Conservation (phyloP, 2,888 invertebrate species). For the Syrphus vitripennis region DNA sequence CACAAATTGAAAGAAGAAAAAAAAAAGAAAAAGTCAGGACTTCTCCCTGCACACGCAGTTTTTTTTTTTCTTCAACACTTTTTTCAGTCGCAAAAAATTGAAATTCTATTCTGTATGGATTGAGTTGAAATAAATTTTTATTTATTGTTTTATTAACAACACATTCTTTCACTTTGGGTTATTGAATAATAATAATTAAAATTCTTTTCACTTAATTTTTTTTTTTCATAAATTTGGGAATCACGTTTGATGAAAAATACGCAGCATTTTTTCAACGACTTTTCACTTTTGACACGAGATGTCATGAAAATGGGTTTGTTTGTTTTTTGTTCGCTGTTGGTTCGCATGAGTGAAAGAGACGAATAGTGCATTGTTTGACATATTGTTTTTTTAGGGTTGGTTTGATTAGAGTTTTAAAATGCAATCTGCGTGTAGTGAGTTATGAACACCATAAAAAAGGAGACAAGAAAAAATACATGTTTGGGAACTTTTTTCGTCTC, state of each 20-base stretch:
- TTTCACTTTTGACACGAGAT: conserved; percentile 73
- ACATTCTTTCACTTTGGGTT: conserved; percentile 20
- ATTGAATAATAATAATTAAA: conserved; percentile 25
- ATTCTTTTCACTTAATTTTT: conserved; percentile 53
- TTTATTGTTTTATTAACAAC: background rate
- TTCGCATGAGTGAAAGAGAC: conserved; percentile 9
- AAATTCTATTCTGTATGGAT: background rate
- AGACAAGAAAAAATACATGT: no score
- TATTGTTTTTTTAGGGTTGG: background rate
- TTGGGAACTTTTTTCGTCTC: no score
- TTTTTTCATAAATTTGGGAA: conserved; percentile 62
- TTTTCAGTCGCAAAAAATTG: conserved; percentile 14
- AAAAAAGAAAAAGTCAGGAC: conserved; percentile 6
- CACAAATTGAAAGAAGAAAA: background rate
- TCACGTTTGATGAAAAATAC: conserved; percentile 76
- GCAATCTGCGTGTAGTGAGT: background rate
- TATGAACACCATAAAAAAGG: no score
- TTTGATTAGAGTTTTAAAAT: background rate
- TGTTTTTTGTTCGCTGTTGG: conserved; percentile 15
- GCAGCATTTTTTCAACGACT: conserved; percentile 74
- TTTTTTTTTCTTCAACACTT: background rate
- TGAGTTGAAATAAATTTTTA: background rate
- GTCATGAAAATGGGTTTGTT: conserved; percentile 67
- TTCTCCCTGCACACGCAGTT: conserved; percentile 6
- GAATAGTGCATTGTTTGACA: background rate